These are phyloP conservation scores for Mythimna vitellina DNA, from an alignment of 2,888 invertebrate species.

Conservation along the genomic window DNA sequence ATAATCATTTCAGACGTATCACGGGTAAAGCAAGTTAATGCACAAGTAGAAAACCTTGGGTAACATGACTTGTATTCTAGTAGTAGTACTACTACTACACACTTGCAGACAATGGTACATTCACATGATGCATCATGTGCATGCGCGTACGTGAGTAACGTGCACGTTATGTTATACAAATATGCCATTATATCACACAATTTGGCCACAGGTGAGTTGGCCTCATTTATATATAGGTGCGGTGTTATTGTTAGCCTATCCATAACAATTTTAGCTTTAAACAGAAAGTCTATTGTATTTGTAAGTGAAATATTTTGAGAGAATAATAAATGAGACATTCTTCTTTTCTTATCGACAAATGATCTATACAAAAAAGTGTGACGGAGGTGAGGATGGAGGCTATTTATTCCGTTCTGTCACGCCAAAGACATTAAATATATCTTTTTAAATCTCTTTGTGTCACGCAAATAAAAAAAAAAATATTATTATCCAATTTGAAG, in stretches of 20 bases:
- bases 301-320: constrained; percentile 33
- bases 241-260: constrained; percentile 25
- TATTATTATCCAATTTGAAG: no score
- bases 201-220: neutral
- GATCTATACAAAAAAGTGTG: no score
- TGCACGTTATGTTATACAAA: constrained; percentile 3
- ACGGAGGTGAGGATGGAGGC: no score
- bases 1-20: neutral
- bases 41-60: neutral
- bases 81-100: neutral
- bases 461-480: no score
- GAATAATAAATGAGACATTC: neutral
- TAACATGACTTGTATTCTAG: neutral
- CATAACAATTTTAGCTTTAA: constrained; percentile 25
- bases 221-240: neutral
- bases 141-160: no score
- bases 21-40: neutral
- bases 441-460: no score
- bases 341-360: no score
- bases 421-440: no score
- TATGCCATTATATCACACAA: constrained; percentile 17
- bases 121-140: neutral
- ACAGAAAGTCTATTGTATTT: constrained; percentile 9
- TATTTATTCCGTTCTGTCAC: no score
- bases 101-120: neutral